Conservation (phyloP, 1,140 invertebrate genomes). For the Dinothrombium tinctorium region DNA sequence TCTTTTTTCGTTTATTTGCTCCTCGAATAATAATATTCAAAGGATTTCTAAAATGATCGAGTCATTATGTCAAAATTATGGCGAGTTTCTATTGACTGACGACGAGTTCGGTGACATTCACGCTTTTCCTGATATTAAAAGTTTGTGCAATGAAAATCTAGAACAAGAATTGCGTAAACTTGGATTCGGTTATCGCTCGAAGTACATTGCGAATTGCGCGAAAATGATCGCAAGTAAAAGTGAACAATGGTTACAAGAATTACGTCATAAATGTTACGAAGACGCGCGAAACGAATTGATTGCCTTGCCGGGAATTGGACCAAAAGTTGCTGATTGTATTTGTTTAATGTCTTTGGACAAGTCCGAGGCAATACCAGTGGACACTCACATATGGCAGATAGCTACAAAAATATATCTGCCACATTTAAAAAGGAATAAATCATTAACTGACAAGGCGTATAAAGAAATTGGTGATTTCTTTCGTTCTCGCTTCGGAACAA, state of each 20-base stretch:
- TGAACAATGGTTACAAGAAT: slow-evolving; percentile 36
- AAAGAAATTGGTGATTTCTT: slow-evolving; percentile 58
- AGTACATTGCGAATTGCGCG: slow-evolving; percentile 51
- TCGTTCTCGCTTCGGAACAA: slow-evolving; percentile 49
- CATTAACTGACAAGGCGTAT: slow-evolving; percentile 57
- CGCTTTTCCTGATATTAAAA: slow-evolving; percentile 50
- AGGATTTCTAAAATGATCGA: slow-evolving; percentile 78
- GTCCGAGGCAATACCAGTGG: slow-evolving; percentile 66
- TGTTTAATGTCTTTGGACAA: slow-evolving; percentile 87
- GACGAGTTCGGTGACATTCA: slow-evolving; percentile 36
- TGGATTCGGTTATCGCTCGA: slow-evolving; percentile 78
- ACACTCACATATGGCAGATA: slow-evolving; percentile 89
- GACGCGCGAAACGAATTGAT: slow-evolving; percentile 46
- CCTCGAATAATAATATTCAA: slow-evolving; percentile 83
- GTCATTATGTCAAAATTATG: slow-evolving; percentile 59
- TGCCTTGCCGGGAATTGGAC: slow-evolving; percentile 53
- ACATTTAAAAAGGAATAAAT: slow-evolving; percentile 45
- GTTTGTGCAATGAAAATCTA: slow-evolving; percentile 31
- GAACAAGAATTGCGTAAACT: slow-evolving; percentile 44
- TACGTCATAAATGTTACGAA: slow-evolving; percentile 40
- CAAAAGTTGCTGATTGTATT: slow-evolving; percentile 77
- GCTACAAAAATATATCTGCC: slow-evolving; percentile 55
- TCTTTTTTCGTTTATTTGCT: slow-evolving; percentile 87
- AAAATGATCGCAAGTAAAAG: slow-evolving; percentile 29
- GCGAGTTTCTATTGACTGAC: slow-evolving; percentile 39